Evolutionary conservation across 2,888 invertebrate genomes (phyloP), one percentile per base, ranked within the genome.

Genomic region (Norana najaformis): DNA sequence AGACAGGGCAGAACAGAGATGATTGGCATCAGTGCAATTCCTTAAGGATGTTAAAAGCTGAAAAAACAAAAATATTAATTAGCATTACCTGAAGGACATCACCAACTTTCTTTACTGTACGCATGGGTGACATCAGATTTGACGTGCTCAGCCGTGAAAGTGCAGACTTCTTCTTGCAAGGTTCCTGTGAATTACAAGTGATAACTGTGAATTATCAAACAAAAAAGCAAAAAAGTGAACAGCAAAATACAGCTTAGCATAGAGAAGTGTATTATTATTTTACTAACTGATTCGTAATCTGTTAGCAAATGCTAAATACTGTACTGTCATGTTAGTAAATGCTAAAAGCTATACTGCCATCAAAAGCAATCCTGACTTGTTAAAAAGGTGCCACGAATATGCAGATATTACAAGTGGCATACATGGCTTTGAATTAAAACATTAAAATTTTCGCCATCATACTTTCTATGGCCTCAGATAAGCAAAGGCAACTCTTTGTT

Each of bases 51-150:
- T 11, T 69, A 69, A 30, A 69, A 69, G 1, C 30, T 0, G 69
- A 69, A 11, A 69, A 69, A 69, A 69, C 30, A 30, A 85, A 13
- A 30, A 85, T 20, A 23, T 16, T 36, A 85, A 85, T 85, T 23
- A 85, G 23, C 85, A 85, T 83, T 89, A 92, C 92, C 92, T 91
- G 91, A 16, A 92, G 89, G 20, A 91, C 90, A 38, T 91, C 90
- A 88, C 91, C 91, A 30, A 91, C 91, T 82, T 91, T 91, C 90
- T 92, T 92, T 6, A 91, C 91, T 23, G 92, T 91, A 83, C 88
- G 82, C 23, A 91, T 89, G 14, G 91, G 91, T 34, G 91, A 90
- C 41, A 91, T 88, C 5, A 91, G 88, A 47, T 90, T 91, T 35
- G 47, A 88, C 6, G 34, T 39, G 34, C 47, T 47, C 88, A 41